Percentiles rank a stretch among this genome's conserved stretches.
Evolutionary conservation across 2,888 invertebrate species (phyloP).

Genomic region (Oasisia sp.): DNA sequence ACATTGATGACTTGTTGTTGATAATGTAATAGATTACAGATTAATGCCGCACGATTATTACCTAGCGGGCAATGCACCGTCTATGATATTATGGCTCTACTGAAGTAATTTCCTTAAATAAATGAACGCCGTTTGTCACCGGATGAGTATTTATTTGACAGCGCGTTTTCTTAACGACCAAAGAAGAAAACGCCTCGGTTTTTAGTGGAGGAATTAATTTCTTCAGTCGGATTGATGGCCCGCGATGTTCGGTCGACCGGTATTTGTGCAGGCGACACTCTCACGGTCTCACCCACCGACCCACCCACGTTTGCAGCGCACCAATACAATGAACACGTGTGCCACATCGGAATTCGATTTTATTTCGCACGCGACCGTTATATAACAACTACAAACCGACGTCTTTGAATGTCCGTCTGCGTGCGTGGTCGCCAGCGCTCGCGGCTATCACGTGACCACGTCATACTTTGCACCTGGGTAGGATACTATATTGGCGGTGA

Average conservation of each 20-base stretch:
- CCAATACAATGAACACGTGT: not conserved
- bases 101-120: slow-evolving; percentile 18
- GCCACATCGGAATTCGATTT: slow-evolving; percentile 25
- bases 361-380: slow-evolving; percentile 17
- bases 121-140: slow-evolving; percentile 20
- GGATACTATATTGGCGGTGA: not conserved
- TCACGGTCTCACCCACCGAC: not conserved
- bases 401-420: slow-evolving; percentile 17
- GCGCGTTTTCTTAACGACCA: slow-evolving; percentile 20
- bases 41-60: not conserved
- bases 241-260: not conserved
- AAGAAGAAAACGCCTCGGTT: slow-evolving; percentile 13
- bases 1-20: not conserved
- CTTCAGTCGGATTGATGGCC: not conserved
- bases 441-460: slow-evolving; percentile 13
- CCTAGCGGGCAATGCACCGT: not conserved
- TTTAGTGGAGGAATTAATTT: not conserved
- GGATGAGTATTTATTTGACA: slow-evolving; percentile 18
- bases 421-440: slow-evolving; percentile 23
- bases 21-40: not conserved
- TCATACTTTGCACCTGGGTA: slow-evolving; percentile 18
- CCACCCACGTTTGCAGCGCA: not conserved
- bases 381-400: not conserved
- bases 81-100: not conserved
- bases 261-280: not conserved